These are phyloP conservation scores for Rhodinocichla rosea DNA, from an alignment of 2,113 vertebrate genomes.

Conservation along the genomic window DNA sequence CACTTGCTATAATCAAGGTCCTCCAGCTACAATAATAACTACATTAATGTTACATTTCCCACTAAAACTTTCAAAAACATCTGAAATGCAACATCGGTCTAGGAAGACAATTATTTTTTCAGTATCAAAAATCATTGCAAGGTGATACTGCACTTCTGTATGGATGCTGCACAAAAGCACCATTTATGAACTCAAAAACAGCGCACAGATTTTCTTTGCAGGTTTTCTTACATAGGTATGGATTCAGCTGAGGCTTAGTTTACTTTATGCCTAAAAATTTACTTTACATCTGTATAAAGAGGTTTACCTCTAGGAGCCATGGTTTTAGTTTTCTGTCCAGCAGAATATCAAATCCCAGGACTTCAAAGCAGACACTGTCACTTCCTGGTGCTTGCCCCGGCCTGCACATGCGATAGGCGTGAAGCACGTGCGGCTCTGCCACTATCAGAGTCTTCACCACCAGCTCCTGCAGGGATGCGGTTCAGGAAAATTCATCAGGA, in stretches of 20 bases:
- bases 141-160: neutral
- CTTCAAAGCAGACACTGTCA: slow-evolving; percentile 97
- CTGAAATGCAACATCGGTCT: neutral
- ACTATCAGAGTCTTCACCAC: slow-evolving; percentile 97
- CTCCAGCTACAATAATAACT: neutral
- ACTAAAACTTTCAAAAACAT: neutral
- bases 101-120: neutral
- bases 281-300: neutral
- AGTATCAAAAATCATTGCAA: neutral
- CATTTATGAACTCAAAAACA: neutral
- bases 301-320: slow-evolving; percentile 94
- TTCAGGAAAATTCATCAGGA: neutral
- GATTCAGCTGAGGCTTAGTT: neutral
- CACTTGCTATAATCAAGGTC: neutral
- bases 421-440: slow-evolving; percentile 93
- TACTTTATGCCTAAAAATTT: neutral
- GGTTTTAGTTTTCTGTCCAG: slow-evolving; percentile 97
- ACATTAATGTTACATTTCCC: neutral
- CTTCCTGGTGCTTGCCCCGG: slow-evolving; percentile 94
- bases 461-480: slow-evolving; percentile 79
- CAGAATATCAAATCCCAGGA: slow-evolving; percentile 96
- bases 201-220: neutral
- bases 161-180: neutral
- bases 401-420: slow-evolving; percentile 97
- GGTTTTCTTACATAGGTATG: neutral